A percentile compares a stretch with the other conserved stretches of the same genome.
These are phyloP conservation scores for Gymnothorax javanicus DNA, from an alignment of 2,797 vertebrate species.

Conservation along the genomic window DNA sequence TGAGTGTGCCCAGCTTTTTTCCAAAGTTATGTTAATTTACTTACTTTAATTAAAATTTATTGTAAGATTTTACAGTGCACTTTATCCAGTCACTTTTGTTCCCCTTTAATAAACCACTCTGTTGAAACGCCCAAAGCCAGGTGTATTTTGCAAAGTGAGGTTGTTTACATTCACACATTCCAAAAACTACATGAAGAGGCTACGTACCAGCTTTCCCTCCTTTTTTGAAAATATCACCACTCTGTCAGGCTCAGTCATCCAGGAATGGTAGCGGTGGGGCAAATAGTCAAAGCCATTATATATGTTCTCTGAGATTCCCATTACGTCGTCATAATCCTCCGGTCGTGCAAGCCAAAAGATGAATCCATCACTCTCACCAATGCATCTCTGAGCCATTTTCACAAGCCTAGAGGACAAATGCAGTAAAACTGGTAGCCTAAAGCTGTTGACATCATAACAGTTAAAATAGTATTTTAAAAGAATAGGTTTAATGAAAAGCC, in stretches of 20 bases:
- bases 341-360: slow-evolving; percentile 59
- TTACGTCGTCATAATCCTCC: slow-evolving; percentile 62
- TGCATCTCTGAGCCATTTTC: slow-evolving; percentile 38
- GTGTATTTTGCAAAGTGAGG: background rate
- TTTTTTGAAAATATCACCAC: slow-evolving; percentile 57
- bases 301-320: slow-evolving; percentile 59
- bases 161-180: background rate
- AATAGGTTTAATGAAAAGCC: too few relatives aligned
- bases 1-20: too few relatives aligned
- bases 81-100: background rate
- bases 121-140: background rate
- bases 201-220: slow-evolving; percentile 54
- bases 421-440: too few relatives aligned
- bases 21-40: too few relatives aligned
- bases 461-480: too few relatives aligned
- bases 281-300: slow-evolving; percentile 60
- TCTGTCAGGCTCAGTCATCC: slow-evolving; percentile 59
- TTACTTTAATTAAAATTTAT: too few relatives aligned
- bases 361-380: slow-evolving; percentile 53
- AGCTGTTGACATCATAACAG: too few relatives aligned
- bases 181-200: background rate
- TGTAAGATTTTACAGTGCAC: too few relatives aligned
- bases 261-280: slow-evolving; percentile 56
- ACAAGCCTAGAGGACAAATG: background rate
- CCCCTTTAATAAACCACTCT: background rate